These are phyloP conservation scores for Diadophis punctatus DNA, from an alignment of 2,113 vertebrate genomes.

Conservation along the genomic window DNA sequence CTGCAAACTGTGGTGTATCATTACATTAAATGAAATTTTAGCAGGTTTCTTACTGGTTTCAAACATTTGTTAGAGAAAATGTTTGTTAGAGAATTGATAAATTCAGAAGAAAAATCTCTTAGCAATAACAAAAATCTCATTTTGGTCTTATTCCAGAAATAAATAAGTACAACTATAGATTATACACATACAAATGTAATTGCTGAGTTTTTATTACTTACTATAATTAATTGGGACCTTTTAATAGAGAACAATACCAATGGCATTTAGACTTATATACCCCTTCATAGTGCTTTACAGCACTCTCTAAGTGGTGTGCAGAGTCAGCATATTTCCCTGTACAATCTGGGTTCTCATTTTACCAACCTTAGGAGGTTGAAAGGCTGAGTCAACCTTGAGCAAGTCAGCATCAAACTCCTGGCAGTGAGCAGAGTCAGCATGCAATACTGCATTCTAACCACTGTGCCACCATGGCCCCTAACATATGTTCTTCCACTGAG, in stretches of 20 bases:
- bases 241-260: not conserved
- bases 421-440: not conserved
- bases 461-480: not conserved
- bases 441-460: not conserved
- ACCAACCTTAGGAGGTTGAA: not conserved
- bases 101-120: not conserved
- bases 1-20: not conserved
- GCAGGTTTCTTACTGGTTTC: not conserved
- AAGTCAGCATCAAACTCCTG: not conserved
- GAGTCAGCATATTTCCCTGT: not conserved
- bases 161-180: not conserved
- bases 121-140: not conserved
- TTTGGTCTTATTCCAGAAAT: not conserved
- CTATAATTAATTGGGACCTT: not conserved
- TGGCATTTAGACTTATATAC: not conserved
- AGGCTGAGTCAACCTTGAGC: not conserved
- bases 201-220: not conserved
- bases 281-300: not conserved
- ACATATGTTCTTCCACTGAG: not conserved
- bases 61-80: not conserved
- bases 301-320: not conserved
- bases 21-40: slow-evolving; percentile 13
- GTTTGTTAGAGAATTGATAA: not conserved
- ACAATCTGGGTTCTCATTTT: not conserved
- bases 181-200: not conserved